These are phyloP conservation scores for Pheosia gnoma DNA, from an alignment of 2,888 invertebrate genomes.

Conservation along the genomic window DNA sequence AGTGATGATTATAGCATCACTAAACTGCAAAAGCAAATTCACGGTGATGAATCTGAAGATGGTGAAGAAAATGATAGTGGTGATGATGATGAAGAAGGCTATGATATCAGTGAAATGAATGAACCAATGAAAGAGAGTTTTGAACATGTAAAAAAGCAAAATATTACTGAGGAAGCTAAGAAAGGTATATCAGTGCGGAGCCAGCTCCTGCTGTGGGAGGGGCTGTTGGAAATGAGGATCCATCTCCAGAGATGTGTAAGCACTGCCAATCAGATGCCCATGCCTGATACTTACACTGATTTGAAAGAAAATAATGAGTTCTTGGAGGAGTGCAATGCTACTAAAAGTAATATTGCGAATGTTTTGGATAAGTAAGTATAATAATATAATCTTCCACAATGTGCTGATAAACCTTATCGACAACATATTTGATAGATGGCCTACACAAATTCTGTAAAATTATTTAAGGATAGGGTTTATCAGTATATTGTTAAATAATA, in stretches of 20 bases:
- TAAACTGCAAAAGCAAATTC: constrained; percentile 51
- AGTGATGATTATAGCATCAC: constrained; percentile 60
- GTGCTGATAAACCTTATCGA: background rate
- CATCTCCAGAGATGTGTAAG: constrained; percentile 92
- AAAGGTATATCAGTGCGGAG: constrained; percentile 88
- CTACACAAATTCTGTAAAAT: too few relatives aligned
- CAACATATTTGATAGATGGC: too few relatives aligned
- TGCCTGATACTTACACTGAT: constrained; percentile 78
- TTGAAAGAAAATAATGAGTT: constrained; percentile 80
- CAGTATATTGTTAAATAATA: too few relatives aligned
- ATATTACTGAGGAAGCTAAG: constrained; percentile 83
- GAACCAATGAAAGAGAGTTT: constrained; percentile 80
- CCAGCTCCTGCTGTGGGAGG: constrained; percentile 92
- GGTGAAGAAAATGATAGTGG: constrained; percentile 42
- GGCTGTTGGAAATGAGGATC: constrained; percentile 92
- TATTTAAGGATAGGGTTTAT: too few relatives aligned
- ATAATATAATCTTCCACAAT: background rate
- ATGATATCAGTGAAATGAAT: constrained; percentile 73
- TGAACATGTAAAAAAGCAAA: constrained; percentile 83
- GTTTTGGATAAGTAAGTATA: constrained; percentile 85
- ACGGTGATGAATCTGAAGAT: constrained; percentile 40
- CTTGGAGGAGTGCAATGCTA: constrained; percentile 73
- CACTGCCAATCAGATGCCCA: constrained; percentile 91
- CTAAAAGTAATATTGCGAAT: constrained; percentile 80
- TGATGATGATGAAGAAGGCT: constrained; percentile 62